Evolutionary conservation across 2,888 invertebrate genomes (phyloP), one percentile per base, ranked within the genome.

Genomic region (Megaustenia siamemsis): DNA sequence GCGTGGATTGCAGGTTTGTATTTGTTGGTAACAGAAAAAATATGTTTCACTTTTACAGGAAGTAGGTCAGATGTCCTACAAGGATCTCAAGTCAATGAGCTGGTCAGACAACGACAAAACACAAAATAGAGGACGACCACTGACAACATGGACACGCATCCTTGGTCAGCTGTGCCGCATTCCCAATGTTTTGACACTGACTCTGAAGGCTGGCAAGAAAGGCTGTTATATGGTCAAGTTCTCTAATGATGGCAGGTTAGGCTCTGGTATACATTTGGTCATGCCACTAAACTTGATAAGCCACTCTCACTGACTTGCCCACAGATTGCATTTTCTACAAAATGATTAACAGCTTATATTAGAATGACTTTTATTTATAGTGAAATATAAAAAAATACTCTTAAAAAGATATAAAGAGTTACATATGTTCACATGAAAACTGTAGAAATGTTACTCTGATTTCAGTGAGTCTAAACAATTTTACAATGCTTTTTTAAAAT

Each of bases 91-190:
- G 87, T 91, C 88, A 82, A 87, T 89, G 76, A 90, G 88, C 73
- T 90, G 90, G 90, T 87, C 87, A 68, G 87, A 89, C 12, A 88
- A 88, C 56, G 82, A 85, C 78, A 89, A 87, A 40, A 68, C 80
- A 38, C 84, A 63, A 12, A 69, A 87, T 5, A 75, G 83, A 12
- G 86, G 87, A 35, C 82, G 89, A 53, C 83, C 89, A 5, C 40
- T 91, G 75, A 89, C 92, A 6, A 89, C 90, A 0, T 96, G 96
- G 96, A 93, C 94, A 1, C 94, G 95, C 49, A 90, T 95, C 43
- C 94, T 95, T 0, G 95, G 95, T 2, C 95, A 96, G 90, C 94
- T 95, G 43, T 96, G 96, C 90, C 95, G 96, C 93, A 94, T 96
- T 73, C 96, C 96, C 0, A 96, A 96, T 86, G 89, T 84, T 53